Percentiles rank a stretch among this genome's conserved stretches.
Conservation (phyloP, 2,113 vertebrate species). For the Felis chaus region DNA sequence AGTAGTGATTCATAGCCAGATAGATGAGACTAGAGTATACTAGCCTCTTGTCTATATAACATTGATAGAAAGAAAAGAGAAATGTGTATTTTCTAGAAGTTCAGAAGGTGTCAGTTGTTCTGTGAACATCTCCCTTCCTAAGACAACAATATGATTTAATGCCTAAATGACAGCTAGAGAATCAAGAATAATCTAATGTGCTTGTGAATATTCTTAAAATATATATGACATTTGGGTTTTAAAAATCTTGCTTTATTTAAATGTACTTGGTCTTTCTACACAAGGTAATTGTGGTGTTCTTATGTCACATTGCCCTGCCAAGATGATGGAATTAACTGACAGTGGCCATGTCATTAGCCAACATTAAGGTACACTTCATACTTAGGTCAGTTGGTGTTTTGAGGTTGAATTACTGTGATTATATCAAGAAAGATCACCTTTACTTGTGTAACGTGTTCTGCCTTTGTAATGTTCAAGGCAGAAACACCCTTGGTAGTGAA, state of each 20-base stretch:
- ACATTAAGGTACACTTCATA: not conserved
- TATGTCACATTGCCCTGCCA: not conserved
- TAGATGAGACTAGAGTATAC: not conserved
- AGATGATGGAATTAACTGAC: not conserved
- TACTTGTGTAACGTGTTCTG: not conserved
- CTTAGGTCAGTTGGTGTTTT: not conserved
- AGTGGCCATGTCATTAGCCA: not conserved
- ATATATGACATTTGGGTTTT: not conserved
- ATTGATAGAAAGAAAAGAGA: not conserved
- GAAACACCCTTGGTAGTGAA: not conserved
- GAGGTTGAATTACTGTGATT: constrained; percentile 19
- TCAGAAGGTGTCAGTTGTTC: not conserved
- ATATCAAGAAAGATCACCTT: not conserved
- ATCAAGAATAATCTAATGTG: not conserved
- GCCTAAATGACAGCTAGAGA: not conserved
- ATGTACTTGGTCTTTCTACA: not conserved
- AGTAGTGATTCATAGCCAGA: not conserved
- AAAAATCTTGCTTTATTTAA: not conserved
- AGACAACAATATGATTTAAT: not conserved
- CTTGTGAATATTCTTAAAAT: not conserved
- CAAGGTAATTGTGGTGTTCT: not conserved
- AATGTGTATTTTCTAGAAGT: not conserved
- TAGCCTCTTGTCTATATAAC: not conserved
- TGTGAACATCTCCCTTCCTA: not conserved
- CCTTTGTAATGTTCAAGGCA: not conserved